Base-by-base conservation (phyloP, 2,888 invertebrate species). In the Smittia sp. region DNA sequence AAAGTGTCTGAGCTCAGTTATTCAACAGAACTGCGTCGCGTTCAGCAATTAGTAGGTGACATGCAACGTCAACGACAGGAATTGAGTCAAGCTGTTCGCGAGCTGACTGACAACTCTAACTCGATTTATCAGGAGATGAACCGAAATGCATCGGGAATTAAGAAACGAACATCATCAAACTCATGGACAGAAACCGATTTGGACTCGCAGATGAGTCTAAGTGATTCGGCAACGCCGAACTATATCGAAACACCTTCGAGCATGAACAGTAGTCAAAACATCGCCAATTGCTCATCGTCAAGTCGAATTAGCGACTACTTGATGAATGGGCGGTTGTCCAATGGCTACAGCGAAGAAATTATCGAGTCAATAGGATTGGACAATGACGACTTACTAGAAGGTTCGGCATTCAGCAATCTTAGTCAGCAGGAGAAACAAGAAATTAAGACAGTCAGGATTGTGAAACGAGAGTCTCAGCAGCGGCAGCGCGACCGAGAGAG, bases 371-470 rank as follows among this genome's bases (percentile, higher is more conserved):
- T 81, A 54, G 82, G 81, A 1, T 78, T 82, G 3, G 82, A 82
- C 46, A 82, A 80, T 75, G 82, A 82, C 75, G 81, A 82, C 13
- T 80, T 81, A 38, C 76, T 81, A 20, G 81, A 82, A 27, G 79
- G 79, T 38, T 81, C 80, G 76, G 80, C 79, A 0, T 82, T 82
- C 75, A 79, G 73, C 65, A 88, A 89, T 78, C 85, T 90, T 69
- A 89, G 84, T 24, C 88, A 86, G 79, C 89, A 90, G 74, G 95
- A 95, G 79, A 93, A 93, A 77, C 88, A 91, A 80, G 94, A 95
- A 83, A 93, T 93, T 74, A 94, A 95, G 85, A 96, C 96, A 0
- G 96, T 96, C 18, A 87, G 96, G 75, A 95, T 96, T 78, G 95
- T 96, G 0, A 96, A 96, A 83, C 85, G 95, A 13, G 94, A 95